Evolutionary conservation across 1,140 invertebrate species (phyloP), one percentile per base, ranked within the genome.

Genomic region (Panagrolaimus sp.): DNA sequence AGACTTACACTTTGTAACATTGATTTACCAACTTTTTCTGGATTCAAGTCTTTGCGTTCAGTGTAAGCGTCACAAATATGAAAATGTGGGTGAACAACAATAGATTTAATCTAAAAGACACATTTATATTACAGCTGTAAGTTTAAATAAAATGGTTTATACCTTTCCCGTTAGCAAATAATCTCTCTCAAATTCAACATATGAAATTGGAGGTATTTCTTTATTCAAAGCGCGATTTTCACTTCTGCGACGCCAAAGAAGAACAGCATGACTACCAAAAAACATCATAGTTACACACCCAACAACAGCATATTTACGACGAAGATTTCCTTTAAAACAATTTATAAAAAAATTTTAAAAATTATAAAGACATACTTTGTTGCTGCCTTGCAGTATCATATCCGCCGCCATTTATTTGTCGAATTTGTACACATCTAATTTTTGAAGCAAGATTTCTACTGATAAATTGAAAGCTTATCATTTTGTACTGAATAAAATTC

Each of bases 61-160:
- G 31, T 16, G n/a, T 67, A 67, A 31, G 57, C 48, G 38, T 67
- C 66, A 31, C 42, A 42, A 13, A 67, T 47, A 25, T 61, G 47
- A 38, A 67, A 67, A n/a, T 57, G 44, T 14, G 66, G 66, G 7
- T 67, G 66, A 31, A 67, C 44, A 9, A 67, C 66, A 31, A 67
- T 67, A 23, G 47, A 57, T 57, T 67, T 67, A 16, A 67, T 57
- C 13, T 38, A 38, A 38, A 38, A 38, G 2, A 38, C 7, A 38
- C 7, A 7, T 38, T 7, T 2, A 38, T 4, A 38, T 38, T 2
- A 4, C 31, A 38, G 31, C 2, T 38, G 7, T 4, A 38, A 2
- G 2, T 38, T 38, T 38, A 38, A 38, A 38, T 4, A 38, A 38
- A 38, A 38, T 7, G 7, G 31, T 4, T 38, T 38, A n/a, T 38